Conservation (phyloP, 2,888 invertebrate genomes). For the Zhengitettix transpicula region DNA sequence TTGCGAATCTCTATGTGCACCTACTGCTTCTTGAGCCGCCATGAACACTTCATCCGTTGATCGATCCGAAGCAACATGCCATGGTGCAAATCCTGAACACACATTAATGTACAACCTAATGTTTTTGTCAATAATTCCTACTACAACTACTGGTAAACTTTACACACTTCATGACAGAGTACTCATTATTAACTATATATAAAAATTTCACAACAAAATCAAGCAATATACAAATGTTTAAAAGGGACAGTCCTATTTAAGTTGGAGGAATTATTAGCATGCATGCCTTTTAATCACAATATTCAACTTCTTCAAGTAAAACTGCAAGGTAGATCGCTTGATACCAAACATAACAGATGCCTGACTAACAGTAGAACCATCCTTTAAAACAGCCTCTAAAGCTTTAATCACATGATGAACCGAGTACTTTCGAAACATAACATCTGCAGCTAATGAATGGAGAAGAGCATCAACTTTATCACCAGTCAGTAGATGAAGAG, state of each 20-base stretch:
- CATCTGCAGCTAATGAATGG: conserved; percentile 11
- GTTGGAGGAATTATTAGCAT: not conserved
- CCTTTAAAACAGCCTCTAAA: conserved; percentile 32
- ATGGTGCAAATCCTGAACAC: conserved; percentile 57
- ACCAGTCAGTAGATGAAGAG: conserved; percentile 7
- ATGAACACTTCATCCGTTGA: conserved; percentile 60
- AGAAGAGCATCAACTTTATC: conserved; percentile 11
- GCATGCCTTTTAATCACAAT: conserved; percentile 24
- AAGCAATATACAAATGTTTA: not conserved
- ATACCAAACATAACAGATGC: conserved; percentile 33
- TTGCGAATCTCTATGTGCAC: conserved; percentile 77
- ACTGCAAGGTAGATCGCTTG: conserved; percentile 34
- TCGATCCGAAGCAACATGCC: conserved; percentile 64
- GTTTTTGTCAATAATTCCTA: too few species aligned
- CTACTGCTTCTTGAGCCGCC: conserved; percentile 60
- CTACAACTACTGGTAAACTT: too few species aligned
- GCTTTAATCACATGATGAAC: conserved; percentile 18
- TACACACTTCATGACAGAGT: too few species aligned
- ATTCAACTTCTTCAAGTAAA: conserved; percentile 35
- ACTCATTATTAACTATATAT: not conserved
- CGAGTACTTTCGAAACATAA: conserved; percentile 13
- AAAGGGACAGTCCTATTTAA: not conserved
- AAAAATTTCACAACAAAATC: not conserved
- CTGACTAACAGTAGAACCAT: conserved; percentile 32
- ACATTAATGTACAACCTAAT: too few species aligned